Conservation (phyloP, 2,888 invertebrate genomes). For the Diploptera punctata region DNA sequence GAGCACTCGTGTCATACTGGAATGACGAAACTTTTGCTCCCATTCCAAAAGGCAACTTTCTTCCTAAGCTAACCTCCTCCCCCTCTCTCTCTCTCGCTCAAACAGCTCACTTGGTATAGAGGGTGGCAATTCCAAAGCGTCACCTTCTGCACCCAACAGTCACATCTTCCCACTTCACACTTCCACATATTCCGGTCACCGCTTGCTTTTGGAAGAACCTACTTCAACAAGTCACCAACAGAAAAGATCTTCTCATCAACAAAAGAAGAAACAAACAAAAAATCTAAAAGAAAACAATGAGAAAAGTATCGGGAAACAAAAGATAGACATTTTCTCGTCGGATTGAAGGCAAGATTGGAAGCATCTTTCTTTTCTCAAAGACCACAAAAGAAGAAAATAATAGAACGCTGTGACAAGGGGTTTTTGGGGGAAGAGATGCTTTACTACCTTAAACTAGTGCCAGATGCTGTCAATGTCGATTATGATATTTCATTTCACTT, state of each 20-base stretch:
- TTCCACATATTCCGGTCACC: conserved; percentile 39
- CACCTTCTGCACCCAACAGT: conserved; percentile 43
- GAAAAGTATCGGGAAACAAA: conserved; percentile 44
- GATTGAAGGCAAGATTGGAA: conserved; percentile 26
- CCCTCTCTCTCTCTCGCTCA: conserved; percentile 20
- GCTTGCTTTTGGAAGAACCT: conserved; percentile 30
- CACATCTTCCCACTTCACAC: conserved; percentile 36
- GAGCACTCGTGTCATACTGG: conserved; percentile 65
- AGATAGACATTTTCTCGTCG: conserved; percentile 33
- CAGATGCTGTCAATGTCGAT: neutral
- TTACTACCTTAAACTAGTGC: neutral
- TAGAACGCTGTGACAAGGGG: conserved; percentile 12
- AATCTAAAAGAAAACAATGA: conserved; percentile 42
- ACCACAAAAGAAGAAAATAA: conserved; percentile 28
- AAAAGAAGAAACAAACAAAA: conserved; percentile 12
- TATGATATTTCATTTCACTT: neutral
- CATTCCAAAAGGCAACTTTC: conserved; percentile 43
- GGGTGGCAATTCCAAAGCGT: conserved; percentile 31
- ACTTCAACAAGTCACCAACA: conserved; percentile 37
- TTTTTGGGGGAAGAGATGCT: neutral
- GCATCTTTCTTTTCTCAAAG: conserved; percentile 12
- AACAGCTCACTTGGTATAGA: conserved; percentile 23
- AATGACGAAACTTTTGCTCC: conserved; percentile 63
- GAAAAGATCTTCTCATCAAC: conserved; percentile 31
- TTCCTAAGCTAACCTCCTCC: neutral